Conservation (phyloP, 2,888 invertebrate genomes). For the Hetaerina titia region DNA sequence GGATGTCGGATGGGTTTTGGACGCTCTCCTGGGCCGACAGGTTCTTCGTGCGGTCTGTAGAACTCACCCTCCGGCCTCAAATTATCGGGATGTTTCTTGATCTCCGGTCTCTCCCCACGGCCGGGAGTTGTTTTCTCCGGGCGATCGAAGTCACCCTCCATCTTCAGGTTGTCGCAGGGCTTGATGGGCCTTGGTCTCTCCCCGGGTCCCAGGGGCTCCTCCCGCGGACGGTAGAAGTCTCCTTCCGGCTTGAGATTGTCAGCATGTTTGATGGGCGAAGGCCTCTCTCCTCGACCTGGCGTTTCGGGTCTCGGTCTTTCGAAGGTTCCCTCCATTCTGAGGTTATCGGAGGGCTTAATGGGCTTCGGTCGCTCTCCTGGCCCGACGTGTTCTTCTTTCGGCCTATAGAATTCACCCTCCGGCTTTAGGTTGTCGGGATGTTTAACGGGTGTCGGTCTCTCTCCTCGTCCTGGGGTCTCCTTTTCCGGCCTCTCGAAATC, state of each 20-base stretch:
- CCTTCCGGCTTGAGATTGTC: slow-evolving; percentile 74
- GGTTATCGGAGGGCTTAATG: slow-evolving; percentile 70
- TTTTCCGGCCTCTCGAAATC: slow-evolving; percentile 74
- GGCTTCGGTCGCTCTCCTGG: slow-evolving; percentile 72
- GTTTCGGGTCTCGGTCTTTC: slow-evolving; percentile 75
- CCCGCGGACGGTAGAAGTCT: slow-evolving; percentile 69
- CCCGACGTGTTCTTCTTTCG: slow-evolving; percentile 60
- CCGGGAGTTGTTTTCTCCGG: slow-evolving; percentile 46
- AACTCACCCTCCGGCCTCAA: slow-evolving; percentile 78
- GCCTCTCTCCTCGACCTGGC: slow-evolving; percentile 71
- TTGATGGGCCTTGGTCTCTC: slow-evolving; percentile 69
- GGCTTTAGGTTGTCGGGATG: slow-evolving; percentile 76
- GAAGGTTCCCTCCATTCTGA: slow-evolving; percentile 74
- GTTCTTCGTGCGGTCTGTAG: slow-evolving; percentile 72
- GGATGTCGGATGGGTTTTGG: slow-evolving; percentile 73
- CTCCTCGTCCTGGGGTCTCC: slow-evolving; percentile 70
- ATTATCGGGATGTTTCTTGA: slow-evolving; percentile 72
- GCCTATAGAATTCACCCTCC: slow-evolving; percentile 72
- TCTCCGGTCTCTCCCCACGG: slow-evolving; percentile 70
- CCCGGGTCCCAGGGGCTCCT: slow-evolving; percentile 71
- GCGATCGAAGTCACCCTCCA: slow-evolving; percentile 73
- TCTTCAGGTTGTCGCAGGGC: slow-evolving; percentile 73
- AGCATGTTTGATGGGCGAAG: slow-evolving; percentile 77
- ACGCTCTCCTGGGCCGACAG: slow-evolving; percentile 71
- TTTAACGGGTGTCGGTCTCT: slow-evolving; percentile 72